phyloP scores from a whole-genome alignment of 2,797 vertebrate species.

The Chromobotia macracanthus region DNA sequence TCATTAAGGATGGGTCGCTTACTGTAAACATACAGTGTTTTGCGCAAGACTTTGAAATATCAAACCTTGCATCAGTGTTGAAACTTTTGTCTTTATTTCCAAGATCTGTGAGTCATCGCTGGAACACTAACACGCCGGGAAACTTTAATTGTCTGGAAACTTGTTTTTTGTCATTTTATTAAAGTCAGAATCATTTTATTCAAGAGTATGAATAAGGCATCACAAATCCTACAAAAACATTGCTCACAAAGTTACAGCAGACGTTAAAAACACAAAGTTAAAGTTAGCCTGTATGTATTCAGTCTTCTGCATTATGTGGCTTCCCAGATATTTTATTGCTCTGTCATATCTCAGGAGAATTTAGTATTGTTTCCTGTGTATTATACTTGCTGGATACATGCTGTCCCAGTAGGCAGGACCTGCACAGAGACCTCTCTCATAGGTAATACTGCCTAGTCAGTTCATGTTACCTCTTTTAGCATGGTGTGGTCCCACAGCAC shows the following conservation, averaged over 20 bases:
- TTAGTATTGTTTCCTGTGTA: background rate
- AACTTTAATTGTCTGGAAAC: slow-evolving; percentile 30
- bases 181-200: slow-evolving; percentile 10
- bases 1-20: background rate
- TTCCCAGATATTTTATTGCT: slow-evolving; percentile 13
- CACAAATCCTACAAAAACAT: slow-evolving; percentile 6
- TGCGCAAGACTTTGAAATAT: slow-evolving; percentile 14
- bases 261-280: background rate
- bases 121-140: background rate
- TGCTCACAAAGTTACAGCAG: background rate
- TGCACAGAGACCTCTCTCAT: too few relatives aligned
- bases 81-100: slow-evolving; percentile 7
- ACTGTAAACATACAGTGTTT: slow-evolving; percentile 10
- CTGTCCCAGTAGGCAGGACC: too few relatives aligned
- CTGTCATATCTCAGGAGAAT: background rate
- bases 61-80: slow-evolving; percentile 5
- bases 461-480: too few relatives aligned
- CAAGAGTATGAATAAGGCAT: slow-evolving; percentile 18
- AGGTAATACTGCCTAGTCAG: too few relatives aligned
- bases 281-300: slow-evolving; percentile 8
- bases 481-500: too few relatives aligned
- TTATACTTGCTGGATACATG: too few relatives aligned
- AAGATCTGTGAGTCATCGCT: slow-evolving; percentile 29
- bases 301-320: slow-evolving; percentile 20
- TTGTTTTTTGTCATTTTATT: slow-evolving; percentile 19